Evolutionary conservation across 2,888 invertebrate species (phyloP).

Genomic region (Aelia acuminata): DNA sequence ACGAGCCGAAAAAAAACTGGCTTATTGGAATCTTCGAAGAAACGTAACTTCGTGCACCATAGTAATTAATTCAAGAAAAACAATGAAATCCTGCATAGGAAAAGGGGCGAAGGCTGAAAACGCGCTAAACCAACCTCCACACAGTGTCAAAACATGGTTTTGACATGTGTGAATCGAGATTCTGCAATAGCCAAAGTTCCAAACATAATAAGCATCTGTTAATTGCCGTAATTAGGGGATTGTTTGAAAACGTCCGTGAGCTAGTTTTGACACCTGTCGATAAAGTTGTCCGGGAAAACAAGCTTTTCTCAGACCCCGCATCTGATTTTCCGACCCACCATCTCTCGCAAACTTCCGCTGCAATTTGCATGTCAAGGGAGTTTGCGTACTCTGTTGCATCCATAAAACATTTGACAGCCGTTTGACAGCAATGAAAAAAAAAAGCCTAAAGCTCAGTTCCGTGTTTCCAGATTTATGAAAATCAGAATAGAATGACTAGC

Average conservation of each 20-base stretch:
- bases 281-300: background rate
- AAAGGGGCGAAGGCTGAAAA: background rate
- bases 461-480: too few species aligned
- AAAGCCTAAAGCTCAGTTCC: too few species aligned
- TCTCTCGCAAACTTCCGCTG: background rate
- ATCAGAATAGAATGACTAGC: too few species aligned
- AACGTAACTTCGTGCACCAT: too few species aligned
- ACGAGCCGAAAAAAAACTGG: too few species aligned
- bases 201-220: background rate
- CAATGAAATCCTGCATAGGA: too few species aligned
- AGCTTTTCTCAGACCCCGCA: background rate
- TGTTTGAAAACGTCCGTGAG: conserved; percentile 1
- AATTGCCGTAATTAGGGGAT: background rate
- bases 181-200: background rate
- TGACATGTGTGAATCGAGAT: background rate
- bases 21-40: too few species aligned
- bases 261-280: background rate
- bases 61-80: too few species aligned
- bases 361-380: background rate
- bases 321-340: background rate
- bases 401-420: background rate
- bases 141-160: background rate
- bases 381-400: background rate
- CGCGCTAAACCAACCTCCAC: background rate
- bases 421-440: background rate